Evolutionary conservation across 2,797 vertebrate genomes (phyloP), one percentile per base, ranked within the genome.

Genomic region (Sebastes diploproa): DNA sequence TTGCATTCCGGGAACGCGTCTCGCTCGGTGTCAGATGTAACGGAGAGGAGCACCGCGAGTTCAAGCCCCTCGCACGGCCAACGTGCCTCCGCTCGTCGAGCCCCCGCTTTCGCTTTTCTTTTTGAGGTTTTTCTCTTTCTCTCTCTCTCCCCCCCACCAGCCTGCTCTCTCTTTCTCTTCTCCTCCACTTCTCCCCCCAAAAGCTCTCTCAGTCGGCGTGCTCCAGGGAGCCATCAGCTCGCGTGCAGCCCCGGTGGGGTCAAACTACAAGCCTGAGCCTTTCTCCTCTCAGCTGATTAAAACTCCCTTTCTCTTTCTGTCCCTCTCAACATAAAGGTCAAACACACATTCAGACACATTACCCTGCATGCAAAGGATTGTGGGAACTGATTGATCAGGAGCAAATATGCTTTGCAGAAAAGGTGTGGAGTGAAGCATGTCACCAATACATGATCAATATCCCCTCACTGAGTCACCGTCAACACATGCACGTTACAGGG

Each of bases 1-100:
- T 80, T 85, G 78, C 88, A 94, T 94, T 94, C 93, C 92, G 87
- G 93, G 90, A 92, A 89, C 83, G 87, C 88, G 87, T 91, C 90
- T 91, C 58, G 32, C 85, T 78, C 85, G 73, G 87, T 91, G 89
- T 92, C 85, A 85, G 89, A 91, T 89, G 88, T 83, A 84, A 85
- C 78, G 71, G 84, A 86, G 83, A 86, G 89, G 90, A 91, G 86
- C 89, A 89, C 58, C 67, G 76, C 50, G 87, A 92, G 93, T 91
- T 93, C 92, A 90, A 90, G 79, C 73, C 79, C 84, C 74, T 80
- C 88, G 68, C 86, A 55, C 87, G 75, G 86, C 85, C 80, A 63
- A 83, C 86, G 78, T 86, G 84, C 86, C 85, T 83, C 76, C 60
- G 76, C 78, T 73, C 38, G 75, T 65, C 25, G 16, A 32, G 36